These are phyloP conservation scores for Amphipoea oculea DNA, from an alignment of 2,888 invertebrate species.

Conservation along the genomic window DNA sequence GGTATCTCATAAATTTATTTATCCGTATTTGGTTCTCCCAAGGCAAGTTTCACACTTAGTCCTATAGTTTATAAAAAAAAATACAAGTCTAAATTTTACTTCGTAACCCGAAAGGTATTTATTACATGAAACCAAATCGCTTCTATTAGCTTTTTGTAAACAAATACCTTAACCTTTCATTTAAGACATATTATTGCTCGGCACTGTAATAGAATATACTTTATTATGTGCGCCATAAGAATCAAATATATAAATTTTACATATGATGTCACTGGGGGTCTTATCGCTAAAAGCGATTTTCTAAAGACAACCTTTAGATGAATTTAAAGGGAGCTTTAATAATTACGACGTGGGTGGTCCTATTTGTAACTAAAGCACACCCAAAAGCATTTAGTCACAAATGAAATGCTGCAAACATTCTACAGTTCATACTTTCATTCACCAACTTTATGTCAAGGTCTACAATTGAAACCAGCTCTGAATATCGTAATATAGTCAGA, in stretches of 20 bases:
- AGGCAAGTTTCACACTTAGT: background rate
- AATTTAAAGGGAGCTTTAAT: too few species aligned
- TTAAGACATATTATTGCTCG: background rate
- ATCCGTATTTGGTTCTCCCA: background rate
- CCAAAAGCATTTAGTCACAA: conserved; percentile 14
- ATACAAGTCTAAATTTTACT: background rate
- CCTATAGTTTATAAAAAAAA: background rate
- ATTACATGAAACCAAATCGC: background rate
- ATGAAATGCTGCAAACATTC: conserved; percentile 22
- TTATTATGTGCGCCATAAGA: too few species aligned
- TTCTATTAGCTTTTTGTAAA: background rate
- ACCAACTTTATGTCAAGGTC: conserved; percentile 54
- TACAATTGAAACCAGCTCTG: conserved; percentile 28
- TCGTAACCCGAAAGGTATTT: background rate
- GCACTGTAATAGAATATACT: background rate
- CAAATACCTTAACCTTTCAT: background rate
- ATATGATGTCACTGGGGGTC: too few species aligned
- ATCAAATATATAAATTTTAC: too few species aligned
- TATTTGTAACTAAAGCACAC: background rate
- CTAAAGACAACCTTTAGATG: too few species aligned
- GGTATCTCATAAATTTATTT: too few species aligned
- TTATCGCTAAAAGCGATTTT: too few species aligned
- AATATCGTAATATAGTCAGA: conserved; percentile 45
- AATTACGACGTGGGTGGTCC: too few species aligned
- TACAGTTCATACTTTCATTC: conserved; percentile 50